Conservation (phyloP, 2,888 invertebrate species). For the Drosophila meridiana region DNA sequence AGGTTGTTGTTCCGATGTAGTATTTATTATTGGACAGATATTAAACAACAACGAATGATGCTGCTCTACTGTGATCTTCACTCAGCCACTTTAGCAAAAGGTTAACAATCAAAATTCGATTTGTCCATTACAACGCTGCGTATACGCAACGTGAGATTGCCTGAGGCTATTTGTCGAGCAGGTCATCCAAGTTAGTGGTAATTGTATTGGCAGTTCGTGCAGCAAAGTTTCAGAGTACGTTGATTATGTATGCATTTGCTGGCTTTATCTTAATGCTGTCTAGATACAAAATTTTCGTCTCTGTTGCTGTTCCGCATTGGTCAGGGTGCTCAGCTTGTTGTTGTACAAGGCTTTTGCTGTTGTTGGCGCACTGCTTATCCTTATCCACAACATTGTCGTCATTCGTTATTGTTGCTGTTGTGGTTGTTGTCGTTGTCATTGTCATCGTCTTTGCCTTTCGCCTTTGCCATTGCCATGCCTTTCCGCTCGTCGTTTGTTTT, state of each 20-base stretch:
- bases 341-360: conserved; percentile 70
- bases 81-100: background rate
- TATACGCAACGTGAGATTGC: conserved; percentile 26
- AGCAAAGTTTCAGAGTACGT: conserved; percentile 26
- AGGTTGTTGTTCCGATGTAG: background rate
- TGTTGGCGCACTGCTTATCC: conserved; percentile 76
- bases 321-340: conserved; percentile 53
- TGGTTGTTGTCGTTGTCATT: conserved; percentile 18
- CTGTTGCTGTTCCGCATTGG: conserved; percentile 47
- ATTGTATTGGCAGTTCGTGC: conserved; percentile 52
- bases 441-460: conserved; percentile 50
- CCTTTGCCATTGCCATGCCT: conserved; percentile 52
- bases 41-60: background rate
- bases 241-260: conserved; percentile 78
- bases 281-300: conserved; percentile 74
- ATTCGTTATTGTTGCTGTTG: conserved; percentile 27
- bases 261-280: conserved; percentile 80
- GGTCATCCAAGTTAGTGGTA: conserved; percentile 1
- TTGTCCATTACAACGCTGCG: background rate
- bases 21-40: background rate
- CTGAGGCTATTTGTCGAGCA: conserved; percentile 14
- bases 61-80: background rate
- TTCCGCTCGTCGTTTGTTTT: conserved; percentile 79
- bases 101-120: conserved; percentile 1
- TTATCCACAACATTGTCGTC: conserved; percentile 77